Evolutionary conservation across 2,113 vertebrate species (phyloP), one percentile per base, ranked within the genome.

Genomic region (Stegastes partitus): DNA sequence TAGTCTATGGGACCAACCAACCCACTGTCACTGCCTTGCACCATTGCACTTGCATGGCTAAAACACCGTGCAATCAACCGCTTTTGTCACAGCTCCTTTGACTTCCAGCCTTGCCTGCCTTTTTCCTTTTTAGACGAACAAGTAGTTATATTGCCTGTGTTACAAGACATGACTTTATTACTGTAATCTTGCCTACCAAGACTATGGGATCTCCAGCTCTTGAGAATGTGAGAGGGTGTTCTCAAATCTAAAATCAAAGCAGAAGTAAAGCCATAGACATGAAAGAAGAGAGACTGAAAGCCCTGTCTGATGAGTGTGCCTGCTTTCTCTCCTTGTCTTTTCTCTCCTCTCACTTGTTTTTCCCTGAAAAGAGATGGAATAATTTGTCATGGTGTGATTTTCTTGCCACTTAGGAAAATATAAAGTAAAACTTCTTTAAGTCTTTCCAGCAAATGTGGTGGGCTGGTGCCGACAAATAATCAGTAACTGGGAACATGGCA

Each of bases 221-320:
- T 59, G 16, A 77, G 71, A 85, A 82, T 66, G 68, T 67, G 81
- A 84, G 84, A 73, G 73, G 37, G 31, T 83, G 84, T 81, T 83
- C 45, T 54, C 56, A 78, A 92, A 87, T 84, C 73, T 81, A 42
- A 85, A 90, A 91, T 92, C 89, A 92, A 91, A 92, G 90, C 74
- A 68, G 66, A 75, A 81, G 74, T 79, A 83, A 87, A 90, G 42
- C 39, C 73, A 11, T 22, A 14, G 71, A 91, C 88, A 91, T 89
- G 76, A 90, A 91, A 91, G 85, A 62, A 68, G 37, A 61, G 63
- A 80, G 77, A 47, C 77, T 80, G 86, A 81, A 68, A 86, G 77
- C 59, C 28, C 23, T 18, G 67, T 44, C 61, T 85, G 85, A 87
- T 80, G 68, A 82, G 73, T 55, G 71, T 34, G 71, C 26, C 50